Percentiles rank a stretch among this genome's conserved stretches.
Conservation (phyloP, 2,888 invertebrate genomes). For the Ornithoptera priamus region DNA sequence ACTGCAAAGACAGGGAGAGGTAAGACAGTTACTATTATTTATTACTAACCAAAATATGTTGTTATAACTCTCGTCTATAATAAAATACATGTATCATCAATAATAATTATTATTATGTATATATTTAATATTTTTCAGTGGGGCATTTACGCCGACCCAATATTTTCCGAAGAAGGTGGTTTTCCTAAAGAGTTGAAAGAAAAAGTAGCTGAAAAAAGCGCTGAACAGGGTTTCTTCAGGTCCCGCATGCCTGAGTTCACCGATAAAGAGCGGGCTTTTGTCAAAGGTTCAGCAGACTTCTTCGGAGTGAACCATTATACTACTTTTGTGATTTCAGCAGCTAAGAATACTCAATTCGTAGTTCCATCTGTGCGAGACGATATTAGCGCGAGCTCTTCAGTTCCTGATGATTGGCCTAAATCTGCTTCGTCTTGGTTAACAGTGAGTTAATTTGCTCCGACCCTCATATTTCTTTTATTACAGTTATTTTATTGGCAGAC, state of each 20-base stretch:
- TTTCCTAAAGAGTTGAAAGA: slow-evolving; percentile 72
- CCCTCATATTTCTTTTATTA: too few relatives aligned
- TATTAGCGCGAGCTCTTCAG: slow-evolving; percentile 36
- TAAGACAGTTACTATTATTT: slow-evolving; percentile 21
- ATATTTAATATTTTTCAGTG: slow-evolving; percentile 43
- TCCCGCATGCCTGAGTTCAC: slow-evolving; percentile 50
- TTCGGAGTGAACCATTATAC: slow-evolving; percentile 85
- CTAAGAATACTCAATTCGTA: slow-evolving; percentile 36
- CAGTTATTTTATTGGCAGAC: too few relatives aligned
- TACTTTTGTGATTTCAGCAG: slow-evolving; percentile 47
- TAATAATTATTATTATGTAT: too few relatives aligned
- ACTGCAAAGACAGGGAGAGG: slow-evolving; percentile 42
- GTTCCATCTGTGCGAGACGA: slow-evolving; percentile 52
- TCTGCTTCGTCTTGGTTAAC: slow-evolving; percentile 52
- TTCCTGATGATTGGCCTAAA: slow-evolving; percentile 46
- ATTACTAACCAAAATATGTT: too few relatives aligned
- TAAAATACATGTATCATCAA: too few relatives aligned
- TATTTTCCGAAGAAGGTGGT: slow-evolving; percentile 72
- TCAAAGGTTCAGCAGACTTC: slow-evolving; percentile 58
- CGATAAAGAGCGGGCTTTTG: slow-evolving; percentile 45
- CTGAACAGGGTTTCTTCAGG: slow-evolving; percentile 45
- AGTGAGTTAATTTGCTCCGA: slow-evolving; percentile 40
- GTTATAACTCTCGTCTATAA: slow-evolving; percentile 35
- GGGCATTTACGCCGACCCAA: slow-evolving; percentile 72
- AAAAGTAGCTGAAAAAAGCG: slow-evolving; percentile 57